These are phyloP conservation scores for Progne subis DNA, from an alignment of 2,113 vertebrate species.

Conservation along the genomic window DNA sequence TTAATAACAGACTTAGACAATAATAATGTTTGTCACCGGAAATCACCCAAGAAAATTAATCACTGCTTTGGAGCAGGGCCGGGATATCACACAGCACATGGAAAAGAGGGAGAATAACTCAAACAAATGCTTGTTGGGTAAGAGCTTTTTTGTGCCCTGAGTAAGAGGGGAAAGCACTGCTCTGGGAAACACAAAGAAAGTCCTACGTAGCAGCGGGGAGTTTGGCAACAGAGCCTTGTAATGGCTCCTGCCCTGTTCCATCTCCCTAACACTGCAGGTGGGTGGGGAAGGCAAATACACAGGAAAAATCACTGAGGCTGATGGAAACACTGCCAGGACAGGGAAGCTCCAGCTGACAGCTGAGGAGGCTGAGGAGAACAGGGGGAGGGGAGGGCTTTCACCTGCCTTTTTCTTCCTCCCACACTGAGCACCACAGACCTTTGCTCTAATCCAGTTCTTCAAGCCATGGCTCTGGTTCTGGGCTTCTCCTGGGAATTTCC, in stretches of 20 bases:
- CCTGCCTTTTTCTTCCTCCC: background rate
- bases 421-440: background rate
- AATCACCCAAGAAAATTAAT: background rate
- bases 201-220: fast-evolving
- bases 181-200: fast-evolving
- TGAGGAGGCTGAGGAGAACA: background rate
- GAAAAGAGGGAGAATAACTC: background rate
- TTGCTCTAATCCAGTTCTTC: background rate
- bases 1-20: background rate
- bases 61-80: background rate
- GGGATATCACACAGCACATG: too few relatives aligned
- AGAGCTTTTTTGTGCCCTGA: background rate
- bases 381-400: background rate
- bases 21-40: background rate
- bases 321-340: background rate
- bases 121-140: background rate
- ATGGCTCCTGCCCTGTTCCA: background rate
- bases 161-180: background rate
- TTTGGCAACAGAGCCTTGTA: background rate
- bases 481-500: background rate
- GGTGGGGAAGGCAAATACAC: background rate
- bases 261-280: background rate
- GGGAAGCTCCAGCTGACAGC: background rate
- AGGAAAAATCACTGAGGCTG: background rate
- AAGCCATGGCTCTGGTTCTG: background rate